Base-by-base conservation (phyloP, 2,113 vertebrate species). In the Uria lomvia region DNA sequence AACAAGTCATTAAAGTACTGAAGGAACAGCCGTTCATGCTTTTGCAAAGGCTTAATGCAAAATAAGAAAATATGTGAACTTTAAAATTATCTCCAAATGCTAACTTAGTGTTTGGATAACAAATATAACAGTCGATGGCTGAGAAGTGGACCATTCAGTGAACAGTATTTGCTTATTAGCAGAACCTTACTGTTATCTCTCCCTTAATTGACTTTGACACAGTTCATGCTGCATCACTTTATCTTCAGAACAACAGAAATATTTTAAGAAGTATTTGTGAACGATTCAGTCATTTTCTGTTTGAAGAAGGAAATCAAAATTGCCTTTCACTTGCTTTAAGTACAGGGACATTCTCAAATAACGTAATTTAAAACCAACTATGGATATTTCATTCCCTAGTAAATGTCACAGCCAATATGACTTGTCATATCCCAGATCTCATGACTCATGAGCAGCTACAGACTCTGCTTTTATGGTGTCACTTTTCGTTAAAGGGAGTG, bases 321-420 rank as follows among this genome's bases (percentile, higher is more conserved):
- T 95, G 17, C 56, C 62, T 97, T 96, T 96, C 66, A 40, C 45
- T 92, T 83, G 60, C 52, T 96, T 89, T 26, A 88, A 72, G 67
- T 92, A 74, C 47, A 81, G 56, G 50, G 90, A 30, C 75, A 56
- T 62, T 90, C 75, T 93, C 65, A 94, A 84, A 86, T 92, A 96
- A 96, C 0, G 10, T 84, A 83, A 95, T 93, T 95, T 92, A 90
- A 97, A 95, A 68, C 86, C 67, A 66, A 5, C 88, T 92, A 12
- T 73, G 72, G 95, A 58, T 94, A 87, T 94, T 92, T 96, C 32
- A 88, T 92, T 96, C 74, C 68, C 76, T 80, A 38, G 66, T 90
- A 94, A 95, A 97, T 96, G 93, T 97, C 92, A 96, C 66, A 88
- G 77, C 59, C 65, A 88, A 79, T 96, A 70, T 84, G 92, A 94